These are phyloP conservation scores for Elanus axillaris DNA, from an alignment of 2,113 vertebrate species.

Conservation along the genomic window DNA sequence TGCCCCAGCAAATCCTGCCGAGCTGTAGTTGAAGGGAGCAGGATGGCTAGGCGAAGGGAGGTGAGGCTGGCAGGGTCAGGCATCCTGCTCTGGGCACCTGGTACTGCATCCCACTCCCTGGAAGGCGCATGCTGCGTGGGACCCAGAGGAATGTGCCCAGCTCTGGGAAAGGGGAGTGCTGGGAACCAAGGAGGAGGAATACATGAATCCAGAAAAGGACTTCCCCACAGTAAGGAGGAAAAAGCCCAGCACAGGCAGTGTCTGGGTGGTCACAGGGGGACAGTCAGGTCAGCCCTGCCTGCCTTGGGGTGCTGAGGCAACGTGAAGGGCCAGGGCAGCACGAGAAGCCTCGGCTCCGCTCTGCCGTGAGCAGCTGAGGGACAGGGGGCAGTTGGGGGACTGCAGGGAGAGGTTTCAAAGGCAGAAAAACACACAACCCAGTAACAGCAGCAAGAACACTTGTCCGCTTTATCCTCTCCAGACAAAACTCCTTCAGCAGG, in stretches of 20 bases:
- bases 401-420: background rate
- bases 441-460: conserved; percentile 8
- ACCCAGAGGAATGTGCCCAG: background rate
- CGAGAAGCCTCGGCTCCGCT: accelerated
- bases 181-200: conserved; percentile 7
- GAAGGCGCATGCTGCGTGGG: background rate
- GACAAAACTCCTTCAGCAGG: conserved; percentile 66
- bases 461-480: conserved; percentile 63
- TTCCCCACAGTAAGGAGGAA: background rate
- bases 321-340: background rate
- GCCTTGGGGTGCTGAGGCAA: background rate
- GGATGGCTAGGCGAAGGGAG: background rate
- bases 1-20: background rate
- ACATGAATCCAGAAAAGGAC: background rate
- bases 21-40: background rate
- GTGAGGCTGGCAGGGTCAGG: background rate
- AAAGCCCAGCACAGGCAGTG: background rate
- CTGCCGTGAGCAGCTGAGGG: background rate
- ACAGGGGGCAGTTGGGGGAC: background rate
- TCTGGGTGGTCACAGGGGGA: background rate
- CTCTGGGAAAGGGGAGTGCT: background rate
- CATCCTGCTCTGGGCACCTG: background rate
- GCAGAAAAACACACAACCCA: background rate
- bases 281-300: background rate
- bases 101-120: background rate